A percentile compares a stretch with the other conserved stretches of the same genome.
Evolutionary conservation across 2,113 vertebrate species (phyloP).

Genomic region (Pelodiscus sinensis): DNA sequence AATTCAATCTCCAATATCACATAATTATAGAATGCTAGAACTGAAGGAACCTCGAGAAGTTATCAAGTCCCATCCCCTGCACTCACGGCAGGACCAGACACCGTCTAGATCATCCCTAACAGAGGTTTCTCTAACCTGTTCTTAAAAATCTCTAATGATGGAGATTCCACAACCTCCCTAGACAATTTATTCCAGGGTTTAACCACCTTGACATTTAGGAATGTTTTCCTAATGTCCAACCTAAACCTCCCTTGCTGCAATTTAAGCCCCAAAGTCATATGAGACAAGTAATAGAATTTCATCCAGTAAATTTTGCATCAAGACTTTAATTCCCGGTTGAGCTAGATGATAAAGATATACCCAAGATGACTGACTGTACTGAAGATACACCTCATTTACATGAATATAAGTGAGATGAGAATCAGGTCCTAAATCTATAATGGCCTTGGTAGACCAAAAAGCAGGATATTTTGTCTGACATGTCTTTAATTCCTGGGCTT

Average conservation of each 20-base stretch:
- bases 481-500: slow-evolving; percentile 48
- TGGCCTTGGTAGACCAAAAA: background rate
- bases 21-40: too few species aligned
- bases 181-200: too few species aligned
- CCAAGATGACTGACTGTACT: background rate
- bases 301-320: background rate
- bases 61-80: too few species aligned
- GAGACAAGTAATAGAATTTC: background rate
- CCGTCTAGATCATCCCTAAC: too few species aligned
- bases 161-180: too few species aligned
- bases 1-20: background rate
- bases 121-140: too few species aligned
- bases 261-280: background rate
- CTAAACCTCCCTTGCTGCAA: too few species aligned
- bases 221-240: too few species aligned
- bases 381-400: background rate
- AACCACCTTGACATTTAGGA: too few species aligned
- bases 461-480: slow-evolving; percentile 12
- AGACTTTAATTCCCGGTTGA: background rate
- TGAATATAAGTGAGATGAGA: background rate
- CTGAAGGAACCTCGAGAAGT: too few species aligned
- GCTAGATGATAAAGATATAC: background rate
- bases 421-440: background rate
- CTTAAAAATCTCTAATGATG: too few species aligned
- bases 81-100: too few species aligned